phyloP scores from a whole-genome alignment of 2,113 vertebrate species.

The Oxyura jamaicensis region DNA sequence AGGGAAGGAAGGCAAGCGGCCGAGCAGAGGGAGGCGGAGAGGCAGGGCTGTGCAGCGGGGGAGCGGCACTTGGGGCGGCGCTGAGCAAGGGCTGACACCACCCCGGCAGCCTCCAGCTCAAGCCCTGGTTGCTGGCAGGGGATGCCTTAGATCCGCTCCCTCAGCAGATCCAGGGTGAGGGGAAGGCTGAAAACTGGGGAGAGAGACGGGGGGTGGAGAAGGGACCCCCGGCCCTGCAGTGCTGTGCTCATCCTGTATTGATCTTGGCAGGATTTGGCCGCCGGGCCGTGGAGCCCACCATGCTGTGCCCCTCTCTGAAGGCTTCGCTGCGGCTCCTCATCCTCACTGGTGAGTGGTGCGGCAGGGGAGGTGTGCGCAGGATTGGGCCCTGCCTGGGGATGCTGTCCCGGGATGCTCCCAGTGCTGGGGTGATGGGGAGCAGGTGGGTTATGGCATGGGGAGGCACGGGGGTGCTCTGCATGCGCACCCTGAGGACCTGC shows the following conservation, averaged over 20 bases:
- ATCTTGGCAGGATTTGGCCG: background rate
- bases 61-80: background rate
- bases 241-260: background rate
- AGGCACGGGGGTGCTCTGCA: background rate
- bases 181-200: background rate
- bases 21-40: background rate
- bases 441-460: rapidly evolving
- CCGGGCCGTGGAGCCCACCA: background rate
- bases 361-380: background rate
- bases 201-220: background rate
- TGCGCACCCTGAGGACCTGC: rapidly evolving
- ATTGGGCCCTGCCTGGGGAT: rapidly evolving
- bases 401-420: background rate
- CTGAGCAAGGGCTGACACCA: constrained; percentile 32
- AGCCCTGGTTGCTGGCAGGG: background rate
- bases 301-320: background rate
- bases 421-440: background rate
- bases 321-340: background rate
- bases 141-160: constrained; percentile 2
- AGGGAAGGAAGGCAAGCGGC: background rate
- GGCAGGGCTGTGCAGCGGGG: background rate
- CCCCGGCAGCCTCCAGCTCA: constrained; percentile 6
- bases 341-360: constrained; percentile 66
- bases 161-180: background rate
- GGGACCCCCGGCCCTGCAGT: background rate